A percentile compares a stretch with the other conserved stretches of the same genome.
Evolutionary conservation across 2,797 vertebrate genomes (phyloP).

Genomic region (Salarias fasciatus): DNA sequence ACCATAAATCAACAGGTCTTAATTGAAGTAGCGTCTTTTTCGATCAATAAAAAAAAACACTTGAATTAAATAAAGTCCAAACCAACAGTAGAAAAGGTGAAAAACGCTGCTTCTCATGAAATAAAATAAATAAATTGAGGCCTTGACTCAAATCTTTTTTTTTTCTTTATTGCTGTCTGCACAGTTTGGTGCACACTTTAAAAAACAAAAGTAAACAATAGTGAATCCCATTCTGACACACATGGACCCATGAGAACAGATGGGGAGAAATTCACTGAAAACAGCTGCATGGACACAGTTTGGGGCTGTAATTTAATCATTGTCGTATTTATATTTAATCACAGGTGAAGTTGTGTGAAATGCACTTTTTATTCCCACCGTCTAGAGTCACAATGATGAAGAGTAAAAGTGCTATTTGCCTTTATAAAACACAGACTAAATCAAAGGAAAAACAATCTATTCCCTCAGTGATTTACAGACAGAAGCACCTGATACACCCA

Average conservation of each 20-base stretch:
- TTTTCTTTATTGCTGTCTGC: slow-evolving; percentile 56
- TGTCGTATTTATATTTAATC: slow-evolving; percentile 18
- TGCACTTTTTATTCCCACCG: slow-evolving; percentile 2
- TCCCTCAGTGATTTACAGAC: slow-evolving; percentile 15
- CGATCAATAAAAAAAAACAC: no score
- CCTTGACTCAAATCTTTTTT: neutral
- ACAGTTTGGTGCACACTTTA: slow-evolving; percentile 15
- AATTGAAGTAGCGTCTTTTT: no score
- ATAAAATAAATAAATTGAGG: neutral
- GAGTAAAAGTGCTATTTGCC: slow-evolving; percentile 47
- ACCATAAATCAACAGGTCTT: no score
- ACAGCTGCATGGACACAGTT: slow-evolving; percentile 4
- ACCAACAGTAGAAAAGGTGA: no score
- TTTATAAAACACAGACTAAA: slow-evolving; percentile 6
- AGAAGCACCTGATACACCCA: slow-evolving; percentile 9
- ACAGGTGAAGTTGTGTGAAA: slow-evolving; percentile 33
- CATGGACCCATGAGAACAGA: slow-evolving; percentile 15
- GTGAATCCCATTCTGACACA: slow-evolving; percentile 11
- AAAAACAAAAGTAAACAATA: slow-evolving; percentile 23
- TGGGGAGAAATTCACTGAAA: neutral
- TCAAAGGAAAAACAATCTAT: neutral
- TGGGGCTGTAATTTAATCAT: slow-evolving; percentile 21
- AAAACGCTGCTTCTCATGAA: no score
- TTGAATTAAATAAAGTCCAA: no score
- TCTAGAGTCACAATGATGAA: neutral